A percentile compares a stretch with the other conserved stretches of the same genome.
Evolutionary conservation across 2,113 vertebrate genomes (phyloP).

Genomic region (Ciconia stormi): DNA sequence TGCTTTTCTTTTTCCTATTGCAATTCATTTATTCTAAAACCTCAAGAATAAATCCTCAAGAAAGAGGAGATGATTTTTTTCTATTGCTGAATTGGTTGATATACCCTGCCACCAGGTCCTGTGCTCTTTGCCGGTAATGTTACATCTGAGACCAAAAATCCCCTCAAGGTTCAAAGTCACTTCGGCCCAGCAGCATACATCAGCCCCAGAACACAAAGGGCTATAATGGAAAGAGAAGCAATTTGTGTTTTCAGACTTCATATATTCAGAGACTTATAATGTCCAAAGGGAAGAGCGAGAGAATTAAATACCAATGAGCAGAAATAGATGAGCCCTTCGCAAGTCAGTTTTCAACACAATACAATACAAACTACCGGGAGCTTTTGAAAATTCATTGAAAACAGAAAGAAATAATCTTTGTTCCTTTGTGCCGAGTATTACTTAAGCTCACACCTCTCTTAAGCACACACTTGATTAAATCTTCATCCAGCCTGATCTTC

Average conservation of each 20-base stretch:
- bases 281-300: slow-evolving; percentile 20
- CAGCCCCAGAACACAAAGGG: slow-evolving; percentile 1
- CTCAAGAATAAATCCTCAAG: slow-evolving; percentile 14
- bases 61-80: not conserved
- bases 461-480: not conserved
- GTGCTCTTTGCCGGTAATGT: not conserved
- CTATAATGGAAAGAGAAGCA: slow-evolving; percentile 1
- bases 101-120: not conserved
- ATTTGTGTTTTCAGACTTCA: slow-evolving; percentile 28
- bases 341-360: not conserved
- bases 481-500: not conserved
- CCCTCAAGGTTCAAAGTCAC: slow-evolving; percentile 25
- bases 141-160: not conserved
- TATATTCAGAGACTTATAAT: not conserved
- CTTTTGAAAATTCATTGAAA: not conserved
- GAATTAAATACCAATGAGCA: slow-evolving; percentile 15
- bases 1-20: not conserved
- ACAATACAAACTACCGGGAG: not conserved
- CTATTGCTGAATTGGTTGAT: not conserved
- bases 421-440: not conserved
- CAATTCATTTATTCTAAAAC: slow-evolving; percentile 10
- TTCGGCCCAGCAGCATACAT: not conserved
- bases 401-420: not conserved
- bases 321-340: not conserved
- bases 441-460: not conserved